Percentiles rank a stretch among this genome's conserved stretches.
phyloP scores from a whole-genome alignment of 2,888 invertebrate genomes.

The Lasioglossum calceatum region DNA sequence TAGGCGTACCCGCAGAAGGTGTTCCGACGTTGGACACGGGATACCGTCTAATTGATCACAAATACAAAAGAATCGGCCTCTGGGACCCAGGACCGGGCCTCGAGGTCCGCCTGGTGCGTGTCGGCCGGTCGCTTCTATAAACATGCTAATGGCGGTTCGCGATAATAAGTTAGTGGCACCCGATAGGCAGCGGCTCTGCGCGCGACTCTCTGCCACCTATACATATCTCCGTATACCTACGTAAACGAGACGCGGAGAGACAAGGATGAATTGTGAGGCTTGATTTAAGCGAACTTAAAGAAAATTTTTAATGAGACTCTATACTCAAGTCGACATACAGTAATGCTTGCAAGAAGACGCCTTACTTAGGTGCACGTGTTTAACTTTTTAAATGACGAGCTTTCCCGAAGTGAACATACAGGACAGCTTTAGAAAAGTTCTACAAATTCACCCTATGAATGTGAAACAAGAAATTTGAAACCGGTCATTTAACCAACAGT shows the following conservation, averaged over 20 bases:
- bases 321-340: neutral
- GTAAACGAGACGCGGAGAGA: conserved; percentile 33
- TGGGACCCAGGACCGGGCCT: neutral
- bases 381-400: no score
- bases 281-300: neutral
- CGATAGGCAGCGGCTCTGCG: conserved; percentile 63
- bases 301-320: neutral
- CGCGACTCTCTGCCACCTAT: conserved; percentile 34
- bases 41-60: conserved; percentile 75
- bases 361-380: neutral
- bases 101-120: conserved; percentile 65
- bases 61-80: conserved; percentile 68
- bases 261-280: neutral
- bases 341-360: neutral
- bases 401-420: neutral
- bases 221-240: conserved; percentile 50
- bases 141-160: conserved; percentile 79
- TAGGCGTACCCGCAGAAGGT: conserved; percentile 61
- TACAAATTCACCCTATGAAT: neutral
- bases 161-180: conserved; percentile 79
- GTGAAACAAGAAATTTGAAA: neutral
- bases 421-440: neutral
- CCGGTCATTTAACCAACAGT: no score
- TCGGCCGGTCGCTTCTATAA: conserved; percentile 77
- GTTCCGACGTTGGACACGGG: conserved; percentile 27